phyloP scores from a whole-genome alignment of 2,888 invertebrate genomes.

The Xestia c-nigrum region DNA sequence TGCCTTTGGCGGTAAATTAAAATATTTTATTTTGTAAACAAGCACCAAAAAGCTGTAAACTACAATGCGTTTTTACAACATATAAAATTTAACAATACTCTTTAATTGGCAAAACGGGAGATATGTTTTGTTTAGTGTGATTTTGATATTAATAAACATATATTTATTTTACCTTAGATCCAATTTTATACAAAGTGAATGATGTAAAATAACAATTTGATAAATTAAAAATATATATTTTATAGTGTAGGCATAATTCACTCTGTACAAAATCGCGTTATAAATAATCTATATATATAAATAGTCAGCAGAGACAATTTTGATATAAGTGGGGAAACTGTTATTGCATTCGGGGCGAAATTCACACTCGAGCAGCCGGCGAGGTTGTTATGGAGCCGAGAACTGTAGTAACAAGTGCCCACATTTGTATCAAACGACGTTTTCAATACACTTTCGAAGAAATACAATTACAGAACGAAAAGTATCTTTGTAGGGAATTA shows the following conservation, averaged over 20 bases:
- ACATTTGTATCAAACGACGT: too few species aligned
- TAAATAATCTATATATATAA: slow-evolving; percentile 30
- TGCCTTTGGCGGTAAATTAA: slow-evolving; percentile 57
- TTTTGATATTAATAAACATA: slow-evolving; percentile 55
- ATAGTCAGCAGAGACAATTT: slow-evolving; percentile 20
- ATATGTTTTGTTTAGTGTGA: slow-evolving; percentile 78
- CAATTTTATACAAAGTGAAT: slow-evolving; percentile 49
- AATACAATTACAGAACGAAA: too few species aligned
- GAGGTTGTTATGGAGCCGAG: too few species aligned
- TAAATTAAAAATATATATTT: neutral
- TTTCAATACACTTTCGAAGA: too few species aligned
- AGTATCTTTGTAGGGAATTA: too few species aligned
- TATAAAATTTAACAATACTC: slow-evolving; percentile 76
- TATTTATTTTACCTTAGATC: slow-evolving; percentile 45
- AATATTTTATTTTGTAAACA: slow-evolving; percentile 55
- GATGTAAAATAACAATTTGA: slow-evolving; percentile 17
- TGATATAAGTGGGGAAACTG: too few species aligned
- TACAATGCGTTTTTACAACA: slow-evolving; percentile 71
- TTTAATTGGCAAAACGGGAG: slow-evolving; percentile 90
- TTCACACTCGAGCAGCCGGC: too few species aligned
- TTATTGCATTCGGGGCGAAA: too few species aligned
- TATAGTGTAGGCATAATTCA: slow-evolving; percentile 33
- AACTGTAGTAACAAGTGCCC: too few species aligned
- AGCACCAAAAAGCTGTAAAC: slow-evolving; percentile 69
- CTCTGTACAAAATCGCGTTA: slow-evolving; percentile 42